Percentiles rank a stretch among this genome's conserved stretches.
Conservation (phyloP, 2,888 invertebrate genomes). For the Parelbella ahira region DNA sequence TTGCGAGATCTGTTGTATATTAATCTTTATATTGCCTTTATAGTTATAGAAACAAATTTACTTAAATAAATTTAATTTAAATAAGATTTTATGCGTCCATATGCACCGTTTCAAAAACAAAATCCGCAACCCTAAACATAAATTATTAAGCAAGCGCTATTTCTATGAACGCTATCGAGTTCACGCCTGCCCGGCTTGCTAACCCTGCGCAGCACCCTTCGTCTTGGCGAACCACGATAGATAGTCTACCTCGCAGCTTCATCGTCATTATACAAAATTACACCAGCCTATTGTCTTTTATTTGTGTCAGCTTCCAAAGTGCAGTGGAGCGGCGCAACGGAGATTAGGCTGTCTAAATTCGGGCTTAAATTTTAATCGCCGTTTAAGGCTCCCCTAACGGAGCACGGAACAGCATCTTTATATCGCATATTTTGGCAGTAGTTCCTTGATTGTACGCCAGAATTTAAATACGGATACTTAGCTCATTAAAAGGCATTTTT, state of each 20-base stretch:
- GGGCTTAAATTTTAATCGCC: constrained; percentile 71
- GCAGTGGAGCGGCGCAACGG: constrained; percentile 59
- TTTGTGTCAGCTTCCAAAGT: constrained; percentile 51
- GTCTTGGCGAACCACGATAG: constrained; percentile 44
- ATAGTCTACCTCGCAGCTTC: constrained; percentile 36
- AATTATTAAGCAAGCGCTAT: no score
- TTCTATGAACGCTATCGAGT: constrained; percentile 19
- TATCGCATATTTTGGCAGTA: constrained; percentile 58
- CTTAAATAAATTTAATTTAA: no score
- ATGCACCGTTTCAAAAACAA: no score
- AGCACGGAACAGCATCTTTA: constrained; percentile 47
- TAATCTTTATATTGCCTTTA: no score
- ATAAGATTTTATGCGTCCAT: no score
- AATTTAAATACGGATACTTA: constrained; percentile 33
- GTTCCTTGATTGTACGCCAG: constrained; percentile 56
- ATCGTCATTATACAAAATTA: constrained; percentile 54
- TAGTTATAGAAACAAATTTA: no score
- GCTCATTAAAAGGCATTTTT: constrained; percentile 24
- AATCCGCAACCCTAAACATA: no score
- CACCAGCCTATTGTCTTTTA: constrained; percentile 54
- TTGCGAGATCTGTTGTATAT: no score
- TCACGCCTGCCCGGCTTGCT: constrained; percentile 11
- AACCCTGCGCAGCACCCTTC: constrained; percentile 29
- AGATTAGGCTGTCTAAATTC: constrained; percentile 72
- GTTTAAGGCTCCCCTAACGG: constrained; percentile 56